These are phyloP conservation scores for Alca torda DNA, from an alignment of 2,797 vertebrate genomes.

Conservation along the genomic window DNA sequence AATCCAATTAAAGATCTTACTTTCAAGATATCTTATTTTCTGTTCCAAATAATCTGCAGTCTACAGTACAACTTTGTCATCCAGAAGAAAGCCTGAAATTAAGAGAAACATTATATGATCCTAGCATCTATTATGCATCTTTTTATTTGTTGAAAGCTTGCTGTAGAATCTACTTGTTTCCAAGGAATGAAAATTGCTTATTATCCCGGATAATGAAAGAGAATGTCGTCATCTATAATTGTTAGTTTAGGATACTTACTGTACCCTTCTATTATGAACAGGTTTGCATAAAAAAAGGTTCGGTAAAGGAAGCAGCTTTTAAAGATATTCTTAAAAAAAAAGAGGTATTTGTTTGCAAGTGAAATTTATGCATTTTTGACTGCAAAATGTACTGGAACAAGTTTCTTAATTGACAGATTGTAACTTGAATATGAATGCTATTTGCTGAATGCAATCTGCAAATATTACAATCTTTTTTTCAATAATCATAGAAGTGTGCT, in stretches of 20 bases:
- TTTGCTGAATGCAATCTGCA: background rate
- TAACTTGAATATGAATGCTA: background rate
- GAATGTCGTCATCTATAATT: constrained; percentile 56
- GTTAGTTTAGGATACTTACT: constrained; percentile 44
- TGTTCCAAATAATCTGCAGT: constrained; percentile 3
- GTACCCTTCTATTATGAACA: constrained; percentile 47
- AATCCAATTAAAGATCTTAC: background rate
- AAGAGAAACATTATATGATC: constrained; percentile 19
- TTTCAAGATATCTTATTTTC: constrained; percentile 7
- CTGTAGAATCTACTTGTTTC: constrained; percentile 47
- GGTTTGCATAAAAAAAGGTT: constrained; percentile 2
- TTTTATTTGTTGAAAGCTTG: constrained; percentile 35
- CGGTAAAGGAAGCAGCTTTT: constrained; percentile 23
- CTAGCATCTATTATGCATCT: constrained; percentile 15
- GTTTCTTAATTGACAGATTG: constrained; percentile 31
- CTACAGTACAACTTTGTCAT: constrained; percentile 16
- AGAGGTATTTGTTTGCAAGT: background rate
- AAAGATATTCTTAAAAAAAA: background rate
- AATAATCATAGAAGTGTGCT: background rate
- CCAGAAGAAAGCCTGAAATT: background rate
- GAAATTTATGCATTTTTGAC: background rate
- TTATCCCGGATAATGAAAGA: constrained; percentile 53
- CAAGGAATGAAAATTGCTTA: constrained; percentile 61
- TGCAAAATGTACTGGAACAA: background rate
- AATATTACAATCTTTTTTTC: background rate